Conservation (phyloP, 2,797 vertebrate species). For the Gymnopithys bicolor region DNA sequence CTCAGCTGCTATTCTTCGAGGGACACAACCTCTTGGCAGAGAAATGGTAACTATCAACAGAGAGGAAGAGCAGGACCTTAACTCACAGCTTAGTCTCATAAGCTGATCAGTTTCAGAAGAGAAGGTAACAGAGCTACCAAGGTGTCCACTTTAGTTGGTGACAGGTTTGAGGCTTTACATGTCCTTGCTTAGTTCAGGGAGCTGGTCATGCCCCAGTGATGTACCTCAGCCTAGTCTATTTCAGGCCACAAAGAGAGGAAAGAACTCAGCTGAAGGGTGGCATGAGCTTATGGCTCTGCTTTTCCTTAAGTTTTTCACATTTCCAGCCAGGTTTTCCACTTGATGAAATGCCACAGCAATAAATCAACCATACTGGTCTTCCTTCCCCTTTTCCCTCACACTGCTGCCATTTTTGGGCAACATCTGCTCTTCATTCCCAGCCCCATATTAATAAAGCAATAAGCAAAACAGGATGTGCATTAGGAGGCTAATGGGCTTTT, state of each 20-base stretch:
- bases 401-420: conserved; percentile 37
- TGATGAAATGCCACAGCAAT: neutral
- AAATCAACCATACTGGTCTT: neutral
- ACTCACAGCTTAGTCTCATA: neutral
- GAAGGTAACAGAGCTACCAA: neutral
- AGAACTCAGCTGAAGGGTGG: neutral
- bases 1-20: neutral
- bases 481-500: conserved; percentile 16
- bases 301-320: neutral
- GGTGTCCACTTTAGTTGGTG: neutral
- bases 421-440: conserved; percentile 4
- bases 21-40: neutral
- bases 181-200: neutral
- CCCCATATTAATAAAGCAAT: conserved; percentile 36
- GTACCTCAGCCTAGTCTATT: neutral
- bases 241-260: neutral
- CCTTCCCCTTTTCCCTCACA: neutral
- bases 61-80: neutral
- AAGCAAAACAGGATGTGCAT: conserved; percentile 26
- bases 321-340: neutral
- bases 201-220: neutral
- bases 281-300: neutral
- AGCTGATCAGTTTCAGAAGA: neutral
- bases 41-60: neutral
- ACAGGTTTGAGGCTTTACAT: neutral